Evolutionary conservation across 2,113 vertebrate species (phyloP), one percentile per base, ranked within the genome.

Genomic region (Hippocampus guttulatus): DNA sequence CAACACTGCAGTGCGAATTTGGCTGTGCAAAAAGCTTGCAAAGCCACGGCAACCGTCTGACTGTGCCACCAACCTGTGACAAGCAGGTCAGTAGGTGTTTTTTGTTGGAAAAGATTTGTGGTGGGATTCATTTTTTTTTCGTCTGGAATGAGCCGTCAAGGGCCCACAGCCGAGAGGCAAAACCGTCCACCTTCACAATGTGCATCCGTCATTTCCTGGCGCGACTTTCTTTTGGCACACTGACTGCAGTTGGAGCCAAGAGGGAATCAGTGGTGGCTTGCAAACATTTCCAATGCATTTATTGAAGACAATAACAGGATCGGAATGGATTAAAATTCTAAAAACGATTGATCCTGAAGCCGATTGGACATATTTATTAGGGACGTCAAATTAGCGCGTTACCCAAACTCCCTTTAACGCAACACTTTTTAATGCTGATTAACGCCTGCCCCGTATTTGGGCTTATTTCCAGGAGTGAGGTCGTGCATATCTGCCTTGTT

Each of bases 101-200:
- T 57, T 72, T 25, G 51, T 72, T 52, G 70, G 54, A 64, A 23
- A 64, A 45, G 2, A 40, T 40, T 64, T 38, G 20, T 41, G 1
- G n/a, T 14, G 2, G 5, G 62, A 10, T 23, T 27, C 40, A 23
- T 30, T 55, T 47, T 23, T 64, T 65, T 70, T 9, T 67, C 63
- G 73, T 70, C 66, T 76, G 77, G 75, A 87, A 86, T 77, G 78
- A 87, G 79, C 75, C 76, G 71, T 67, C 25, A 67, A 84, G 71
- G 85, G 80, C 83, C 83, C 79, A 61, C 30, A 57, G 83, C 81
- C 81, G 89, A 89, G 83, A 85, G 74, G 79, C 75, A 85, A 82
- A 77, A 80, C 75, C 77, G 74, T 73, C 68, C 77, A 81, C 64
- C 77, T 82, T 82, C 73, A 73, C 81, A 82, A 72, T 68, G 51